A percentile compares a stretch with the other conserved stretches of the same genome.
These are phyloP conservation scores for Mesaphorura yosii DNA, from an alignment of 1,140 invertebrate species.

Conservation along the genomic window DNA sequence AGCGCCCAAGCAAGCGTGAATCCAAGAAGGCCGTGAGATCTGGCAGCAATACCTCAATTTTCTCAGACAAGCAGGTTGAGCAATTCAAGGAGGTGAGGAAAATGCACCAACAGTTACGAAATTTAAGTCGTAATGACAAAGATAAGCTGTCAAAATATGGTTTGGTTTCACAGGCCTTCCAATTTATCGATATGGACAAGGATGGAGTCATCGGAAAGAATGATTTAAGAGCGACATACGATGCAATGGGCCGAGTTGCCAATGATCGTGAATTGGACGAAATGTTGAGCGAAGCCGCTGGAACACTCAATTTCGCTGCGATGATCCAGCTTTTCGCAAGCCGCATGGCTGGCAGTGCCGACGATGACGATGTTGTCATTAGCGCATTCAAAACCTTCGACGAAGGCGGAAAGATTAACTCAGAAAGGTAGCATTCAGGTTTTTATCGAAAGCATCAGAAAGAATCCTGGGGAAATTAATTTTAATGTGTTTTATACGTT, in stretches of 20 bases:
- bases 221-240: conserved; percentile 90
- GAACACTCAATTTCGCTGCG: conserved; percentile 91
- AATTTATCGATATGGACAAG: conserved; percentile 96
- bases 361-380: conserved; percentile 55
- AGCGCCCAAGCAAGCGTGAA: conserved; percentile 42
- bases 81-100: conserved; percentile 96
- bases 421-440: conserved; percentile 49
- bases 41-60: conserved; percentile 68
- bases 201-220: conserved; percentile 93
- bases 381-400: conserved; percentile 94
- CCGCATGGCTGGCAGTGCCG: conserved; percentile 52
- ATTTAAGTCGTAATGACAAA: not conserved
- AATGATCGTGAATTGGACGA: conserved; percentile 81
- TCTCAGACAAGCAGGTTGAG: conserved; percentile 85
- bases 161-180: conserved; percentile 58
- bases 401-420: conserved; percentile 70
- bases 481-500: no score
- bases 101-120: conserved; percentile 41
- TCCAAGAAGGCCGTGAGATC: conserved; percentile 58
- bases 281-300: conserved; percentile 79
- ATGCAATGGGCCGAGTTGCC: conserved; percentile 79
- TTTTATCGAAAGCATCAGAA: no score
- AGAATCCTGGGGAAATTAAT: no score
- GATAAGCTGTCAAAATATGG: not conserved
- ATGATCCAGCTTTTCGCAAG: conserved; percentile 81